These are phyloP conservation scores for Isichthys henryi DNA, from an alignment of 2,113 vertebrate species.

Conservation along the genomic window DNA sequence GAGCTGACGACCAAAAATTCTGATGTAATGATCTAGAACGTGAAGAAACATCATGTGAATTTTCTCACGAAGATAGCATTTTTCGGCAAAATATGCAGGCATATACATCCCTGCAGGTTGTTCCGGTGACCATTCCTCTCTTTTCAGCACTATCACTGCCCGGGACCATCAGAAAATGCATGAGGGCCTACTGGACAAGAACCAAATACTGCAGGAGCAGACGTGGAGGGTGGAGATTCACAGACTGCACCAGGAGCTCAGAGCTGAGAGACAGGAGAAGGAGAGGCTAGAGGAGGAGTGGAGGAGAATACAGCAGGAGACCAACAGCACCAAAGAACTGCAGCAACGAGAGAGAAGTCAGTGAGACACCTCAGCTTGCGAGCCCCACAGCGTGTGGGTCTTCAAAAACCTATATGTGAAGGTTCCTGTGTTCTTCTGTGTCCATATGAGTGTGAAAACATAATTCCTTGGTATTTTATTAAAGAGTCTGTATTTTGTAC, in stretches of 20 bases:
- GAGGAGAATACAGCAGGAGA: conserved; percentile 36
- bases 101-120: background rate
- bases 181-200: conserved; percentile 15
- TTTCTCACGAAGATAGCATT: background rate
- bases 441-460: background rate
- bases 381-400: background rate
- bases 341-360: conserved; percentile 43
- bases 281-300: conserved; percentile 40
- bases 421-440: background rate
- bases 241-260: conserved; percentile 42
- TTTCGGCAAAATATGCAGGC: background rate
- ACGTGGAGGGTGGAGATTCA: conserved; percentile 24
- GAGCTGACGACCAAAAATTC: background rate
- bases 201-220: conserved; percentile 20
- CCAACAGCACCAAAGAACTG: conserved; percentile 36
- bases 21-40: background rate
- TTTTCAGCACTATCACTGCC: conserved; percentile 46
- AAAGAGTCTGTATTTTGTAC: background rate
- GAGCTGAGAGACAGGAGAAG: conserved; percentile 37
- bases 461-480: background rate
- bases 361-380: background rate
- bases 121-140: background rate
- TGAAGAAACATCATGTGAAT: background rate
- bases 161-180: conserved; percentile 25
- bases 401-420: background rate